phyloP scores from a whole-genome alignment of 2,888 invertebrate species.

The Ormyrus labotus region DNA sequence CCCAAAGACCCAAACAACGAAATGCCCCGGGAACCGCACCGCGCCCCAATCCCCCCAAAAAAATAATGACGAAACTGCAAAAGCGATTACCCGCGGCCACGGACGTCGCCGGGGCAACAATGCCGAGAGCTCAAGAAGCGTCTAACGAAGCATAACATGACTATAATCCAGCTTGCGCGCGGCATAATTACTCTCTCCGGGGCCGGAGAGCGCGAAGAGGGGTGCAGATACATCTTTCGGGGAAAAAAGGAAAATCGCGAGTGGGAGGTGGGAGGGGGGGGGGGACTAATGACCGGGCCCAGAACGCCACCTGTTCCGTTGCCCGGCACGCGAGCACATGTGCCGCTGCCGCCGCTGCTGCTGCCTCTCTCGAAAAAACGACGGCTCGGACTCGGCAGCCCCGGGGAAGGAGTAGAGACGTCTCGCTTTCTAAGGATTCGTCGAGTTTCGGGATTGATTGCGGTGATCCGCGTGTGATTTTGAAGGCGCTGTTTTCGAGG shows the following conservation, averaged over 20 bases:
- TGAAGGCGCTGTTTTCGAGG: background rate
- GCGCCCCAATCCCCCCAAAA: too few relatives aligned
- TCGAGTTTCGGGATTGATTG: slow-evolving; percentile 6
- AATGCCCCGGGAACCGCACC: too few relatives aligned
- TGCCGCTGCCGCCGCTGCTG: slow-evolving; percentile 16
- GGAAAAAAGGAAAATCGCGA: slow-evolving; percentile 18
- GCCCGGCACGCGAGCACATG: slow-evolving; percentile 43
- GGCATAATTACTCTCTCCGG: too few relatives aligned
- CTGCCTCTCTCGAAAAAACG: slow-evolving; percentile 8
- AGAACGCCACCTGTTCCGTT: slow-evolving; percentile 39
- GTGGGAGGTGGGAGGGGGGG: background rate
- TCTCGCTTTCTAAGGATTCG: slow-evolving; percentile 36
- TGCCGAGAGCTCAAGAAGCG: too few relatives aligned
- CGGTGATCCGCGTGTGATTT: background rate
- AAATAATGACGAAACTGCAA: too few relatives aligned
- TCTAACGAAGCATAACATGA: too few relatives aligned
- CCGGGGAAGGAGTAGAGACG: slow-evolving; percentile 32
- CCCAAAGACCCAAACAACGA: too few relatives aligned
- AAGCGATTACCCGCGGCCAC: too few relatives aligned
- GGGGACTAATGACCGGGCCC: slow-evolving; percentile 21
- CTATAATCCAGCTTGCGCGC: too few relatives aligned
- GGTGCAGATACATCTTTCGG: too few relatives aligned
- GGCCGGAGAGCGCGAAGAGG: too few relatives aligned
- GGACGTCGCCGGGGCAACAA: too few relatives aligned
- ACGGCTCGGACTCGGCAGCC: background rate